Conservation (phyloP, 23 tunicate species). For the Botrylloides violaceus region DNA sequence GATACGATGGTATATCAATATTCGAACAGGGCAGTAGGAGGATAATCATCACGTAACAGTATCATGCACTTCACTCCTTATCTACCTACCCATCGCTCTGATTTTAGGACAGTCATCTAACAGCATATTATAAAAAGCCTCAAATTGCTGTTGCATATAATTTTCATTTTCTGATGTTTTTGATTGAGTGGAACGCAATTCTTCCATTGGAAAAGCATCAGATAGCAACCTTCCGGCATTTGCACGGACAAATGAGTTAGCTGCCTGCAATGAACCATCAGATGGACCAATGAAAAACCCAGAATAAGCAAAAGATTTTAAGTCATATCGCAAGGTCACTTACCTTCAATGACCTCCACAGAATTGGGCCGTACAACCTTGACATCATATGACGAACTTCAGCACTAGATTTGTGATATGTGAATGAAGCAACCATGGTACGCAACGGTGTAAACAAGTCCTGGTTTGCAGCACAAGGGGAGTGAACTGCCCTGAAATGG, state of each 20-base stretch:
- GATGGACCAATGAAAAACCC: too few species aligned
- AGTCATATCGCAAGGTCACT: neutral
- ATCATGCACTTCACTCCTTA: neutral
- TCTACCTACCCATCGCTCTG: constrained; percentile 37
- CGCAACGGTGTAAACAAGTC: constrained; percentile 32
- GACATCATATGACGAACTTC: constrained; percentile 60
- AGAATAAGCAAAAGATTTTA: too few species aligned
- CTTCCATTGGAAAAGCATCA: constrained; percentile 67
- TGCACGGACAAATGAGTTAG: constrained; percentile 79
- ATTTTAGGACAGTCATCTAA: constrained; percentile 53
- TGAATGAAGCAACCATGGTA: constrained; percentile 19
- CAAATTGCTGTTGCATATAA: constrained; percentile 38
- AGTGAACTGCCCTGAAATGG: constrained; percentile 38
- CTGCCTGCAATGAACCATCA: constrained; percentile 41
- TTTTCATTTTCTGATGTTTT: constrained; percentile 25
- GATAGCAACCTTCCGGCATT: constrained; percentile 59
- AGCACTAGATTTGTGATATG: constrained; percentile 35
- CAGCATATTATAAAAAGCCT: constrained; percentile 40
- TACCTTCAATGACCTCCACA: constrained; percentile 88
- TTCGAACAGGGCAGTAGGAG: too few species aligned
- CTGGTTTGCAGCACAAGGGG: constrained; percentile 21
- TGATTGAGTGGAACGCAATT: neutral
- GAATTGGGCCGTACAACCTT: constrained; percentile 56
- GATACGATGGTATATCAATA: too few species aligned
- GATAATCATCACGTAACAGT: too few species aligned